These are phyloP conservation scores for Siniperca knerii DNA, from an alignment of 2,113 vertebrate genomes.

Conservation along the genomic window DNA sequence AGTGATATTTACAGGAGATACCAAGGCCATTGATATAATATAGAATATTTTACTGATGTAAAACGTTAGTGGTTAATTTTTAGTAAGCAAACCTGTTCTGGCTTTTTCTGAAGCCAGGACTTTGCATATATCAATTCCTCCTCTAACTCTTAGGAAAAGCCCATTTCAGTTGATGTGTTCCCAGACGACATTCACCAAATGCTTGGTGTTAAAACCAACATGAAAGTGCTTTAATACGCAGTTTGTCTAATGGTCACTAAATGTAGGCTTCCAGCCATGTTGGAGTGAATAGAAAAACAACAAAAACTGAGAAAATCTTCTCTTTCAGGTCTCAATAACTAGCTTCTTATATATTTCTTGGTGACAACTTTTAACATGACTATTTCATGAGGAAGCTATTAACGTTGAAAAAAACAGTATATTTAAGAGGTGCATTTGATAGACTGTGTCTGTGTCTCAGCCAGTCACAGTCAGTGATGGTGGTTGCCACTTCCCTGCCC, in stretches of 20 bases:
- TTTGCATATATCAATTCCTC: neutral
- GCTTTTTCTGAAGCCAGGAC: neutral
- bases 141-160: neutral
- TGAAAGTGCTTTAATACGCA: neutral
- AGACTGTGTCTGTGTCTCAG: neutral
- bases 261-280: neutral
- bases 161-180: constrained; percentile 12
- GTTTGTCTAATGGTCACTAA: constrained; percentile 27
- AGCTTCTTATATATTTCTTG: neutral
- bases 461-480: neutral
- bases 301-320: too few species aligned
- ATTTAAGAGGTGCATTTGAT: neutral
- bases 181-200: neutral
- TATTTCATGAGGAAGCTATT: neutral
- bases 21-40: neutral
- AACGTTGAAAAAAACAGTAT: neutral
- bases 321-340: neutral
- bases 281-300: neutral
- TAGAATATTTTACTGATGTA: neutral
- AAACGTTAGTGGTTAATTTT: neutral
- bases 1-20: neutral
- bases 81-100: neutral
- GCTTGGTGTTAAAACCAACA: neutral
- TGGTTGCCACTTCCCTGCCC: too few species aligned
- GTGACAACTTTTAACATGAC: neutral